Conservation (phyloP, 1,140 invertebrate species). For the Ceratosolen solmsi region DNA sequence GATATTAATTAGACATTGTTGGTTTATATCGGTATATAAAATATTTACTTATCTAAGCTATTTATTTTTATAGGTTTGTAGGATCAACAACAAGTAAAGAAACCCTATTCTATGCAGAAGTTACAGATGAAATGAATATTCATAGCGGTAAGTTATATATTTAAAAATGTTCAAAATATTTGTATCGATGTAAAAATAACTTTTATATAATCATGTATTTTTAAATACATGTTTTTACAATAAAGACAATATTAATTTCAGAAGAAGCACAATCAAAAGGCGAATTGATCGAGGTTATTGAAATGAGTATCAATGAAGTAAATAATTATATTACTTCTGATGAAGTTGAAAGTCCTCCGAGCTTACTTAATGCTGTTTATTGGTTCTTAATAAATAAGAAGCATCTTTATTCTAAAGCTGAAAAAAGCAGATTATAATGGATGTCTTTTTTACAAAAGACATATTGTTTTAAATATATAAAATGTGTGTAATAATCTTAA, state of each 20-base stretch:
- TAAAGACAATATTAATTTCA: conserved; percentile 56
- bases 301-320: conserved; percentile 84
- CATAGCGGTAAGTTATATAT: conserved; percentile 74
- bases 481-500: background rate
- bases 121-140: conserved; percentile 90
- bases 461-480: conserved; percentile 1
- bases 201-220: background rate
- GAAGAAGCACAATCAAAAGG: conserved; percentile 88
- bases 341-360: conserved; percentile 82
- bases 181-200: background rate
- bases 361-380: conserved; percentile 85
- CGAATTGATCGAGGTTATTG: conserved; percentile 94
- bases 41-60: background rate
- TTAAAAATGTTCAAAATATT: background rate
- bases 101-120: conserved; percentile 92
- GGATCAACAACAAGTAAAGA: conserved; percentile 82
- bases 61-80: conserved; percentile 62
- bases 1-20: background rate
- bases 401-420: conserved; percentile 53
- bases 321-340: conserved; percentile 80
- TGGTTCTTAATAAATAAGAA: conserved; percentile 89
- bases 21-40: background rate
- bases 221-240: conserved; percentile 24
- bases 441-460: background rate
- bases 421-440: background rate